These are phyloP conservation scores for Micrastur ruficollis DNA, from an alignment of 2,797 vertebrate species.

Conservation along the genomic window DNA sequence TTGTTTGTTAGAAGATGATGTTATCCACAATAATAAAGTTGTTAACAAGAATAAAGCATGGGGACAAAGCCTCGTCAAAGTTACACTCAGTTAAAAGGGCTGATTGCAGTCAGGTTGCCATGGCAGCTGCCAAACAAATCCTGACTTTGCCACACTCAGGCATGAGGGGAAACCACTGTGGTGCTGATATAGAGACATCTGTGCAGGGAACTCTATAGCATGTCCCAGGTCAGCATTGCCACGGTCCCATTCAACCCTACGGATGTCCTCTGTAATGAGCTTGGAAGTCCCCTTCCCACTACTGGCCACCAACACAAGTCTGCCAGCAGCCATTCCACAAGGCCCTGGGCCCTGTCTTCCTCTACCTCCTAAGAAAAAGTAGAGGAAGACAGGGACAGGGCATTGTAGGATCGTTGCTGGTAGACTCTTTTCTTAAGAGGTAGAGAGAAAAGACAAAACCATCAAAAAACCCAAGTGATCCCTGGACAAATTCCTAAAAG, in stretches of 20 bases:
- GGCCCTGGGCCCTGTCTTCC: not conserved
- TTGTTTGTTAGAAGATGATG: not conserved
- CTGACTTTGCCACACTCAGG: not conserved
- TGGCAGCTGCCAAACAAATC: not conserved
- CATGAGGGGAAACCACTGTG: not conserved
- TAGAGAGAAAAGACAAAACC: not conserved
- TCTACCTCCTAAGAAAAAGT: not conserved
- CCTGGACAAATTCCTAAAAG: not conserved
- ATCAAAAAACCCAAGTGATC: not conserved
- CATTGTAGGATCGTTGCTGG: not conserved
- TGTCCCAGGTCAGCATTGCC: not conserved
- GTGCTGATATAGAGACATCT: not conserved
- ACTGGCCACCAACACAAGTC: not conserved
- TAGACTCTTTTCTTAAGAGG: not conserved
- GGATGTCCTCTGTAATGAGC: not conserved
- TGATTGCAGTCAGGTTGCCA: not conserved
- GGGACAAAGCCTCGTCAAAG: not conserved
- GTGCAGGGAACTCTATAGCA: not conserved
- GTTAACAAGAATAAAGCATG: not conserved
- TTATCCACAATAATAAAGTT: not conserved
- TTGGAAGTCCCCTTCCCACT: not conserved
- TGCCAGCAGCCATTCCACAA: not conserved
- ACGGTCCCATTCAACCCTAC: not conserved
- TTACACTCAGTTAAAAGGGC: not conserved
- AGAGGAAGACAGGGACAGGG: not conserved